A percentile compares a stretch with the other conserved stretches of the same genome.
These are phyloP conservation scores for Tympanoctomys barrerae DNA, from an alignment of 2,797 vertebrate genomes.

Conservation along the genomic window DNA sequence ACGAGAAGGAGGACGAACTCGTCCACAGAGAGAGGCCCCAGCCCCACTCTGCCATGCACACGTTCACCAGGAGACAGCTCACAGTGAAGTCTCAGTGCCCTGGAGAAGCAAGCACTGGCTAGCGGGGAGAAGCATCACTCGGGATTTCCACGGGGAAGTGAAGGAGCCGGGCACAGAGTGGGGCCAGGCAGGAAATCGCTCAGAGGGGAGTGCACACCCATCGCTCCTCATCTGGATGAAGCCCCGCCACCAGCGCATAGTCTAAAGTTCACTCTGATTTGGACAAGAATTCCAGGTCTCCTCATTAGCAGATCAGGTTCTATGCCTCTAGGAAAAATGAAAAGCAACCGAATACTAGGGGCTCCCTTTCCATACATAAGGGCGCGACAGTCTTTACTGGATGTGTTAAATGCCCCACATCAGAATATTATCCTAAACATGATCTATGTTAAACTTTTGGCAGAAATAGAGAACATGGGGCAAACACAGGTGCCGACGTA, in stretches of 20 bases:
- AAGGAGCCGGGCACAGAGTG: constrained; percentile 37
- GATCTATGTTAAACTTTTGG: not conserved
- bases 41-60: constrained; percentile 62
- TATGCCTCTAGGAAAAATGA: constrained; percentile 54
- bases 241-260: constrained; percentile 60
- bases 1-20: not conserved
- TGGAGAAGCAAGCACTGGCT: constrained; percentile 62
- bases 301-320: constrained; percentile 65
- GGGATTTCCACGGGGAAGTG: constrained; percentile 50
- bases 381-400: not conserved
- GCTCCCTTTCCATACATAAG: not conserved
- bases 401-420: not conserved
- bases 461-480: not conserved
- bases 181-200: constrained; percentile 33
- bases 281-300: constrained; percentile 67
- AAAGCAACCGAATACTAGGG: constrained; percentile 3
- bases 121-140: constrained; percentile 50
- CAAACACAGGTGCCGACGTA: not conserved
- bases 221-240: constrained; percentile 58
- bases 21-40: not conserved
- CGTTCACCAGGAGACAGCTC: constrained; percentile 60
- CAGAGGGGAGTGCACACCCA: not conserved
- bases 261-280: constrained; percentile 75
- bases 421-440: constrained; percentile 34
- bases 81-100: constrained; percentile 70